Evolutionary conservation across 2,888 invertebrate species (phyloP).

Genomic region (Drosophila mayaguana): DNA sequence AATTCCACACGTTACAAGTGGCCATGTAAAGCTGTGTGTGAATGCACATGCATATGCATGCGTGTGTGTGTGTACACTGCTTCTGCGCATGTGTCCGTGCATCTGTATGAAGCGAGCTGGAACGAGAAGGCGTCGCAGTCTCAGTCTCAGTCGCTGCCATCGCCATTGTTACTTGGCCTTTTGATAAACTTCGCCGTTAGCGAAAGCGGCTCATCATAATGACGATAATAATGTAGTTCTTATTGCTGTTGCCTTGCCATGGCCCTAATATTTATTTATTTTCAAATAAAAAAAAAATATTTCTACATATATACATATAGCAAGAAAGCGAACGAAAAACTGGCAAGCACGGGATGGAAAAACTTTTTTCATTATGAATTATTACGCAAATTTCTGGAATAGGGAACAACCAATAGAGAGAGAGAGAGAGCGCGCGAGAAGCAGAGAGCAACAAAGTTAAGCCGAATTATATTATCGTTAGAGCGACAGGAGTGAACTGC

Average conservation of each 20-base stretch:
- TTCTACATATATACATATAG: slow-evolving; percentile 29
- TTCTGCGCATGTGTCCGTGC: slow-evolving; percentile 64
- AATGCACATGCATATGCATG: slow-evolving; percentile 4
- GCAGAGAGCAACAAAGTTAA: slow-evolving; percentile 11
- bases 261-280: slow-evolving; percentile 76
- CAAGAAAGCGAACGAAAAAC: slow-evolving; percentile 39
- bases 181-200: slow-evolving; percentile 82
- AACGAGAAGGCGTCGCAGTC: slow-evolving; percentile 35
- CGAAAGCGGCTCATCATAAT: slow-evolving; percentile 34
- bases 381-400: slow-evolving; percentile 59
- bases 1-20: slow-evolving; percentile 55
- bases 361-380: slow-evolving; percentile 81
- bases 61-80: slow-evolving; percentile 26
- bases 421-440: neutral
- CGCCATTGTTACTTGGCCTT: slow-evolving; percentile 70
- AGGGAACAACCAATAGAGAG: neutral
- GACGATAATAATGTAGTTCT: slow-evolving; percentile 45
- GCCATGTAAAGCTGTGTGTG: slow-evolving; percentile 20
- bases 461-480: slow-evolving; percentile 57
- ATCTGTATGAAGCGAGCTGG: slow-evolving; percentile 36
- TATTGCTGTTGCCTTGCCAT: slow-evolving; percentile 39
- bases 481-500: slow-evolving; percentile 52
- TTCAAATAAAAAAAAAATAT: slow-evolving; percentile 58
- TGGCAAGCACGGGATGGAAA: slow-evolving; percentile 37
- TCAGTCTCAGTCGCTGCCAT: slow-evolving; percentile 22